Evolutionary conservation across 2,113 vertebrate genomes (phyloP).

Genomic region (Dasyurus viverrinus): DNA sequence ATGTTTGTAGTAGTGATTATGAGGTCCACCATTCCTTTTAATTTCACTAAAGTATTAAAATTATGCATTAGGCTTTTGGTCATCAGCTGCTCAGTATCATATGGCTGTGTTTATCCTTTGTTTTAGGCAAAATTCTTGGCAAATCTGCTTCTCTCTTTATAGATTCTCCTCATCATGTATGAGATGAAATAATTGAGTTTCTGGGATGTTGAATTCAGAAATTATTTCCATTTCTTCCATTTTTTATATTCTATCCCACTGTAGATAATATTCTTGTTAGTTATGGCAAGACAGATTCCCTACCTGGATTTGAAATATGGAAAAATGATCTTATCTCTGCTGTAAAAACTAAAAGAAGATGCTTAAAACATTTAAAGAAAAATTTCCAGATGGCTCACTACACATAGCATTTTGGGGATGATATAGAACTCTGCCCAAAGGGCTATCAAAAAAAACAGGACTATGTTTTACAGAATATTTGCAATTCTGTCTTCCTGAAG

Average conservation of each 20-base stretch:
- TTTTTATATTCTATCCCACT: not conserved
- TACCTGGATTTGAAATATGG: not conserved
- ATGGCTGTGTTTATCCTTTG: not conserved
- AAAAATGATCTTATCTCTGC: not conserved
- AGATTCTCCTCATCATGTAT: not conserved
- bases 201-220: not conserved
- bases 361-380: not conserved
- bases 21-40: not conserved
- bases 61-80: not conserved
- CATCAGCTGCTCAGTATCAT: not conserved
- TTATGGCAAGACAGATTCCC: not conserved
- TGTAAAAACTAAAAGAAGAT: not conserved
- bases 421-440: not conserved
- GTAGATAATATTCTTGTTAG: not conserved
- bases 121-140: not conserved
- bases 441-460: not conserved
- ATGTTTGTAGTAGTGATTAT: not conserved
- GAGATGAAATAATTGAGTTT: slow-evolving; percentile 10
- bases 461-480: not conserved
- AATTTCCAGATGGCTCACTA: not conserved
- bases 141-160: not conserved
- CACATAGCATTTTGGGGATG: not conserved
- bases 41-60: not conserved
- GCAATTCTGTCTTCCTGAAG: not conserved
- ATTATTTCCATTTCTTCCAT: not conserved